A percentile compares a stretch with the other conserved stretches of the same genome.
phyloP scores from a whole-genome alignment of 2,888 invertebrate species.

The Diarsia rubi region DNA sequence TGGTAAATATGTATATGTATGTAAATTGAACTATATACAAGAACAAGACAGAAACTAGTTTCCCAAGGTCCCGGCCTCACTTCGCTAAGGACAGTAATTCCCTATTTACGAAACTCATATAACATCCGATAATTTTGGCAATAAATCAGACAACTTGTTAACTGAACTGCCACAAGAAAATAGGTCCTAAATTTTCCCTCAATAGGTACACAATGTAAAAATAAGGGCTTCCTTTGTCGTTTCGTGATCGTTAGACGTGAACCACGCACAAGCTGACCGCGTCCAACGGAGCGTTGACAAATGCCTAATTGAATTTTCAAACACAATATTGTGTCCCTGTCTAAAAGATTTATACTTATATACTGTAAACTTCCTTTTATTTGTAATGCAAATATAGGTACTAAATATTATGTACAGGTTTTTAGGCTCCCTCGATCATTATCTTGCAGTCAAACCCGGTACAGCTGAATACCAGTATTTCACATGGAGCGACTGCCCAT shows the following conservation, averaged over 20 bases:
- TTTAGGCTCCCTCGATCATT: constrained; percentile 26
- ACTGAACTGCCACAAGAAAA: constrained; percentile 65
- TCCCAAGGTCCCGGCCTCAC: constrained; percentile 32
- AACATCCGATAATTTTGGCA: constrained; percentile 64
- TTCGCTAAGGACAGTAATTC: constrained; percentile 56
- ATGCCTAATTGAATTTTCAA: constrained; percentile 88
- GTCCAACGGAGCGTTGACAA: constrained; percentile 82
- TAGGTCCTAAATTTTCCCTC: constrained; percentile 54
- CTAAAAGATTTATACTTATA: constrained; percentile 79
- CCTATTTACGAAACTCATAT: constrained; percentile 62
- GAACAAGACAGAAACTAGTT: constrained; percentile 49
- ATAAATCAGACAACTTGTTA: constrained; percentile 73
- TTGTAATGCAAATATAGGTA: constrained; percentile 34
- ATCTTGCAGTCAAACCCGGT: too few relatives aligned
- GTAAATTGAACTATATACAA: constrained; percentile 19
- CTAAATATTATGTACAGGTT: constrained; percentile 30
- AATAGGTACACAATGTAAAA: constrained; percentile 77
- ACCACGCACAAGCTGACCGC: constrained; percentile 80
- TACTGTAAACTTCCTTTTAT: constrained; percentile 43
- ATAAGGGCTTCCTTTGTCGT: constrained; percentile 76
- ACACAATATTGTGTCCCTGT: constrained; percentile 77
- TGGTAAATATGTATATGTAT: constrained; percentile 21
- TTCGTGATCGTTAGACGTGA: constrained; percentile 73
- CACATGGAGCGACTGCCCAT: too few relatives aligned
- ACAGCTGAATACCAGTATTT: too few relatives aligned